Evolutionary conservation across 2,888 invertebrate species (phyloP), one percentile per base, ranked within the genome.

Genomic region (Chrysodeixis includens): DNA sequence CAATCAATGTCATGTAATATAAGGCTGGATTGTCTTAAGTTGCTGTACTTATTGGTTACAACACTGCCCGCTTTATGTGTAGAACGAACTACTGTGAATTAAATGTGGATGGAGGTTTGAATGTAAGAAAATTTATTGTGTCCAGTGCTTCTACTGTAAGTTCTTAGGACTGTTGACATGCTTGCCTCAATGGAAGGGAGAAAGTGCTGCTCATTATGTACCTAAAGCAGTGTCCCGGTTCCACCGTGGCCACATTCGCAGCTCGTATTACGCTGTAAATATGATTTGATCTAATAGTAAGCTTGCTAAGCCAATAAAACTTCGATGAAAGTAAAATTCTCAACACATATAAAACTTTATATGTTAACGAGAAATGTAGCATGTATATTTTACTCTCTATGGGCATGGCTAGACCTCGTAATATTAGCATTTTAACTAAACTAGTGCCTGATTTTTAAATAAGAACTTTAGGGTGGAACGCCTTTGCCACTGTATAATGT

Each of bases 381-480:
- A n/a, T n/a, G 14, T 40, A n/a, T 26, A 40, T 40, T 40, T 40
- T n/a, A 7, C n/a, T n/a, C n/a, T 40, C 14, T 35, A 35, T n/a
- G 40, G n/a, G 40, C 14, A 5, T n/a, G 40, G n/a, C n/a, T 40
- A n/a, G 40, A 14, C 5, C 40, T 40, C 40, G 7, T 7, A 40
- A 40, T 40, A 40, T n/a, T 40, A 40, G 40, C n/a, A 12, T n/a
- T n/a, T 12, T 40, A 40, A 40, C 6, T 40, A 40, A 40, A 5
- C 40, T 40, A 40, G 40, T 40, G 40, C 40, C 40, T 40, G 40
- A 40, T n/a, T 40, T 40, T 40, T n/a, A 35, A 40, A 40, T n/a
- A n/a, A 40, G 40, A n/a, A 40, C 40, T 40, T 40, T 40, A 40
- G 40, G 6, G 40, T n/a, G n/a, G n/a, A n/a, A n/a, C 40, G n/a